Conservation (phyloP, 2,888 invertebrate genomes). For the Litoditis marina region DNA sequence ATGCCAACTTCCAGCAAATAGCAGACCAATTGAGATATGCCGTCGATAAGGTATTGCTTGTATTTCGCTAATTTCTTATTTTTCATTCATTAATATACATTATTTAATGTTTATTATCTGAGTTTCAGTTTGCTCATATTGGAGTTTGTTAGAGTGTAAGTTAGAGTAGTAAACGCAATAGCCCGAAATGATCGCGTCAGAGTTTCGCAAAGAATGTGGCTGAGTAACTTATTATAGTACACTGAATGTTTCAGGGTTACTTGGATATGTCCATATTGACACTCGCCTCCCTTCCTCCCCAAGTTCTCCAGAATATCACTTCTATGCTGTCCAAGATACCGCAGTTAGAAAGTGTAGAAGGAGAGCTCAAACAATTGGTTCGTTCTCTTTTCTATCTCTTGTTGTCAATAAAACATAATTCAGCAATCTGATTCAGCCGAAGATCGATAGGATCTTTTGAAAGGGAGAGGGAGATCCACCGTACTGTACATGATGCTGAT, state of each 20-base stretch:
- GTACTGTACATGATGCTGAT: too few relatives aligned
- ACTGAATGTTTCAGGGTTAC: slow-evolving; percentile 24
- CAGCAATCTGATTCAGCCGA: too few relatives aligned
- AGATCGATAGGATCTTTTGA: too few relatives aligned
- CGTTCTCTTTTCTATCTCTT: not conserved
- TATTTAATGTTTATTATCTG: too few relatives aligned
- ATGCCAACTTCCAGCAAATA: slow-evolving; percentile 20
- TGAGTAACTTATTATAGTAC: too few relatives aligned
- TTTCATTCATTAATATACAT: too few relatives aligned
- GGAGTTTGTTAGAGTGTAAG: too few relatives aligned
- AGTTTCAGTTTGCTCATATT: too few relatives aligned
- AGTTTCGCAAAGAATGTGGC: too few relatives aligned
- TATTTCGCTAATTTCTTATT: not conserved
- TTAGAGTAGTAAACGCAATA: too few relatives aligned
- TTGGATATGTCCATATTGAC: slow-evolving; percentile 33
- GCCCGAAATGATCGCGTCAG: too few relatives aligned
- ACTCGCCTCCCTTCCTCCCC: slow-evolving; percentile 28
- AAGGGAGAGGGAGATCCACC: too few relatives aligned
- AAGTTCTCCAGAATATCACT: slow-evolving; percentile 28
- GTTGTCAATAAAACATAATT: not conserved
- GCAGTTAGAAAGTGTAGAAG: slow-evolving; percentile 35
- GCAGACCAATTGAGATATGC: slow-evolving; percentile 42
- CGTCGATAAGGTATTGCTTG: slow-evolving; percentile 35
- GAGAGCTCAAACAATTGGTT: slow-evolving; percentile 30
- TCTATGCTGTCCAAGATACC: slow-evolving; percentile 33